phyloP scores from a whole-genome alignment of 2,888 invertebrate species.

The Subacronicta megacephala region DNA sequence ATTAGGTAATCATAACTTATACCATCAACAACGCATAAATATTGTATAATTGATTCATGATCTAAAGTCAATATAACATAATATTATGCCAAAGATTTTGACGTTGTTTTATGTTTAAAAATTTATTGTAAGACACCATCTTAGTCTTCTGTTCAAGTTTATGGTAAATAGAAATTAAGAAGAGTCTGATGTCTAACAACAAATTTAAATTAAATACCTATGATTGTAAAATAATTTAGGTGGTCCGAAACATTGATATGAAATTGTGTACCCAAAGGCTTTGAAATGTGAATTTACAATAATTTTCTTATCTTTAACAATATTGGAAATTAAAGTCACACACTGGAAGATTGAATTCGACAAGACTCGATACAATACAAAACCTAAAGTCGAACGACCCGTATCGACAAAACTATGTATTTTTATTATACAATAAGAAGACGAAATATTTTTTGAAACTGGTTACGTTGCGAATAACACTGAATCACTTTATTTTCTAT shows the following conservation, averaged over 20 bases:
- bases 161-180: too few species aligned
- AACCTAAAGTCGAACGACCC: conserved; percentile 65
- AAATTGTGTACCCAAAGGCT: neutral
- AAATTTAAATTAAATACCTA: neutral
- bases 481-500: conserved; percentile 3
- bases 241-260: conserved; percentile 25
- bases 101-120: too few species aligned
- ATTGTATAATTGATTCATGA: too few species aligned
- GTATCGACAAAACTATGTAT: conserved; percentile 67
- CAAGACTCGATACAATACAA: conserved; percentile 70
- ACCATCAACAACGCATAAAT: too few species aligned
- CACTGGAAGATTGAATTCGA: conserved; percentile 66
- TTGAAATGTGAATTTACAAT: conserved; percentile 26
- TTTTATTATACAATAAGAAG: conserved; percentile 69
- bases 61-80: too few species aligned
- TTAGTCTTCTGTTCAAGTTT: too few species aligned
- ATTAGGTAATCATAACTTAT: too few species aligned
- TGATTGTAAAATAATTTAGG: neutral
- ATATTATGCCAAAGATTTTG: neutral
- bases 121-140: too few species aligned
- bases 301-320: conserved; percentile 25
- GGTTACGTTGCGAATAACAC: conserved; percentile 62
- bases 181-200: neutral
- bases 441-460: conserved; percentile 59
- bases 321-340: conserved; percentile 52